Percentiles rank a stretch among this genome's conserved stretches.
Evolutionary conservation across 2,797 vertebrate species (phyloP).

Genomic region (Macropodus opercularis): DNA sequence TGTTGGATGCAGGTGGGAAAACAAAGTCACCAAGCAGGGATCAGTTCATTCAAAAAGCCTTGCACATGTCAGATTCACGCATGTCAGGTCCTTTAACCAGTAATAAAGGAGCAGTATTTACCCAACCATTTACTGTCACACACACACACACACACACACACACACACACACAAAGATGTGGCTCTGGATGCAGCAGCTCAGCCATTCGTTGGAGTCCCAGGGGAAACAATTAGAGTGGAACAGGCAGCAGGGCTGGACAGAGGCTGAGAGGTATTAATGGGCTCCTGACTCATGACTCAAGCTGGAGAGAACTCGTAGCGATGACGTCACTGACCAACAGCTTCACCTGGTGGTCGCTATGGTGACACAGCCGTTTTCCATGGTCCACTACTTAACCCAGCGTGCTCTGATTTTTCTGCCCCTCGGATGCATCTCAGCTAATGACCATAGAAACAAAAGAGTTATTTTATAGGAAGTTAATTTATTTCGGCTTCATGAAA

Average conservation of each 20-base stretch:
- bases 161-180: constrained; percentile 9
- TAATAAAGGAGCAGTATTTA: too few species aligned
- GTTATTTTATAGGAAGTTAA: too few species aligned
- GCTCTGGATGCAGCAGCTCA: constrained; percentile 39
- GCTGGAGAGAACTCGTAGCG: constrained; percentile 2
- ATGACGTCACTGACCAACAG: constrained; percentile 1
- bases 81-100: too few species aligned
- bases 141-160: constrained; percentile 11
- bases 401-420: too few species aligned
- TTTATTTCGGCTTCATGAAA: too few species aligned
- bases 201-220: constrained; percentile 44
- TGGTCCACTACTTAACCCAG: too few species aligned
- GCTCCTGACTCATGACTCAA: constrained; percentile 32
- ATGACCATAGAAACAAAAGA: too few species aligned
- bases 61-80: too few species aligned
- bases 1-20: constrained; percentile 11
- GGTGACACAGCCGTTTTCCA: neutral
- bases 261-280: constrained; percentile 50
- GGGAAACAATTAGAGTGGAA: constrained; percentile 64
- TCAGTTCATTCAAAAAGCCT: too few species aligned
- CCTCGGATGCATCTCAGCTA: too few species aligned
- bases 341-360: constrained; percentile 3
- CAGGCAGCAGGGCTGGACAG: constrained; percentile 44
- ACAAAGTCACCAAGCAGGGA: constrained; percentile 9
- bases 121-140: too few species aligned